Evolutionary conservation across 1,140 invertebrate genomes (phyloP), one percentile per base, ranked within the genome.

Genomic region (Meloidogyne chitwoodi): DNA sequence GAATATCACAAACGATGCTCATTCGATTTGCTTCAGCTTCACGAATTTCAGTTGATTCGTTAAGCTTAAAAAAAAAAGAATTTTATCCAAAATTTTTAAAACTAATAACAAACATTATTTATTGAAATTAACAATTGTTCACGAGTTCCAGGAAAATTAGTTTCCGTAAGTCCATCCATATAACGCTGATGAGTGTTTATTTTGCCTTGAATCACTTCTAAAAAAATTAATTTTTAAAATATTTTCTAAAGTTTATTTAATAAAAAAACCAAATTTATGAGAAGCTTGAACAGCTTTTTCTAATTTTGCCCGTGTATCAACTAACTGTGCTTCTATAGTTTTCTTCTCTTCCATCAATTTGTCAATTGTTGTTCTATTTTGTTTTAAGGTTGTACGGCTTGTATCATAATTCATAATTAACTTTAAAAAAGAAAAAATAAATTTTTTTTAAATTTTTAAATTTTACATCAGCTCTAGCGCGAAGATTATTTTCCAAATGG

Each of bases 401-500:
- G 80, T 65, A 12, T 74, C 67, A n/a, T 78, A 67, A 34, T 31
- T 64, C 24, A 77, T 27, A 14, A 29, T n/a, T 12, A 77, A 44
- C 76, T 77, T 14, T 29, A 77, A 77, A 22, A 38, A 48, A 16
- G 12, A 29, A 62, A 31, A 16, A 14, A 27, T 41, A 41, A 44
- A 63, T 75, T 24, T 29, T 22, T 44, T 29, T 29, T 0, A 26
- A 70, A n/a, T 26, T 12, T 31, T 14, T 41, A 70, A 63, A 77
- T 11, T 12, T 69, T 77, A 67, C 78, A 71, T 61, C 31, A 10
- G 63, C 71, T 14, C 62, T 62, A 34, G 38, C 19, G 56, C 44
- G 70, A 41, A 16, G 24, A 66, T 81, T 82, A 19, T 56, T 69
- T 73, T 80, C 80, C 72, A 81, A 34, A 65, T 86, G 77, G 14